A percentile compares a stretch with the other conserved stretches of the same genome.
phyloP scores from a whole-genome alignment of 1,140 invertebrate genomes.

The Sycophila sp. region DNA sequence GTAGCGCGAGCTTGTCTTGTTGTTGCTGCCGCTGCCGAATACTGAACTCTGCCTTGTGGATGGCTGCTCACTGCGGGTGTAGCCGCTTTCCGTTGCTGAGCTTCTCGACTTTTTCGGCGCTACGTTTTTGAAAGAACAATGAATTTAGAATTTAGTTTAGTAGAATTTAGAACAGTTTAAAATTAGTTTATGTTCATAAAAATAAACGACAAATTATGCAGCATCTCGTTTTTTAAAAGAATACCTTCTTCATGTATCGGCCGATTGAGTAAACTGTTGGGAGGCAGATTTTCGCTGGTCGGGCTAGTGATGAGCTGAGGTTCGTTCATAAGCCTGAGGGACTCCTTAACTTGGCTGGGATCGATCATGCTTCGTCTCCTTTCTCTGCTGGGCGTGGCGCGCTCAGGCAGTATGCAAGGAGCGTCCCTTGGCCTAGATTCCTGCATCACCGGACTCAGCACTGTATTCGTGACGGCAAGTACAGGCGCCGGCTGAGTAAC shows the following conservation, averaged over 20 bases:
- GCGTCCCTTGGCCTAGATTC: conserved; percentile 60
- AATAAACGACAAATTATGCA: no score
- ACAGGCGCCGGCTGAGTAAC: conserved; percentile 60
- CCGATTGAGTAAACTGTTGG: not conserved
- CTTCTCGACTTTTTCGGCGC: no score
- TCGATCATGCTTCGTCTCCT: conserved; percentile 66
- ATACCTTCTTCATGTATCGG: not conserved
- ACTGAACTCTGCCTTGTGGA: not conserved
- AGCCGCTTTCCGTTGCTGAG: no score
- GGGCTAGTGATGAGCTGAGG: conserved; percentile 13
- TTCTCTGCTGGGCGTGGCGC: conserved; percentile 60
- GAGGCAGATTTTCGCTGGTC: not conserved
- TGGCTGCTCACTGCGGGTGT: not conserved
- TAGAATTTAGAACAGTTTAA: no score
- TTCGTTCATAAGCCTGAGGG: conserved; percentile 23
- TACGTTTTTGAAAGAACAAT: no score
- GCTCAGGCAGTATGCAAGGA: conserved; percentile 51
- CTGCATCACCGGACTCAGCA: conserved; percentile 64
- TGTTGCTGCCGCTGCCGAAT: not conserved
- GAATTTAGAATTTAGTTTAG: no score
- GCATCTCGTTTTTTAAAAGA: not conserved
- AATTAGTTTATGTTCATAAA: no score
- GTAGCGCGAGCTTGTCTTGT: conserved; percentile 48
- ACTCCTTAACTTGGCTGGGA: conserved; percentile 60
- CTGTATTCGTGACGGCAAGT: conserved; percentile 62